Base-by-base conservation (phyloP, 2,113 vertebrate species). In the Cynopterus brachyotis region DNA sequence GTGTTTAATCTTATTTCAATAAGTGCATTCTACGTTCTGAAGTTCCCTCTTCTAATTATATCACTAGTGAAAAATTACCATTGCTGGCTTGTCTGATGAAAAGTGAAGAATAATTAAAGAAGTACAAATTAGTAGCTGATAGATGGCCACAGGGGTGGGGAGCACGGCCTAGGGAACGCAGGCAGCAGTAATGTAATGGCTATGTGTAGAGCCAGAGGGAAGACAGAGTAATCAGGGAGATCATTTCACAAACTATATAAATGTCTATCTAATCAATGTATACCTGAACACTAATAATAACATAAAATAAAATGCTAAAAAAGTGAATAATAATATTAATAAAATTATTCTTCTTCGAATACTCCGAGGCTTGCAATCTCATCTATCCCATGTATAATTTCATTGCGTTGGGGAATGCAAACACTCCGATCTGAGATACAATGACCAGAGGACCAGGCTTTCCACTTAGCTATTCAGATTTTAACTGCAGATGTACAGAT, bases 11-110 rank as follows among this genome's bases (percentile, higher is more conserved):
- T 82, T 69, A 95, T 50, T 97, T 82, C 89, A 35, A 20, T 11
- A 28, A 26, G 17, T 97, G 53, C 91, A 86, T 76, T 80, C 93
- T 82, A 92, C 67, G 80, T 95, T 94, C 66, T 62, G 26, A 35
- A 95, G 73, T 93, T 96, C 83, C 60, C 70, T 94, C 82, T 80
- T 81, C 81, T 80, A 95, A 73, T 95, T 96, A 78, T 4, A 94
- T 66, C 85, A 76, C 90, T 92, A 92, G 91, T 94, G 87, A 96
- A 96, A 97, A 96, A 89, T 40, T 59, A 81, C 17, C 86, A 95
- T 55, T 60, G 28, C 16, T 16, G 53, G 75, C 35, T 78, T 96
- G 32, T 78, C 64, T 84, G 45, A 94, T 80, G 50, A 60, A 97
- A 81, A 96, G 62, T 94, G 85, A 96, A 89, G 50, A 91, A 62